Percentiles rank a stretch among this genome's conserved stretches.
Conservation (phyloP, 1,140 invertebrate species). For the Lucilia sericata region DNA sequence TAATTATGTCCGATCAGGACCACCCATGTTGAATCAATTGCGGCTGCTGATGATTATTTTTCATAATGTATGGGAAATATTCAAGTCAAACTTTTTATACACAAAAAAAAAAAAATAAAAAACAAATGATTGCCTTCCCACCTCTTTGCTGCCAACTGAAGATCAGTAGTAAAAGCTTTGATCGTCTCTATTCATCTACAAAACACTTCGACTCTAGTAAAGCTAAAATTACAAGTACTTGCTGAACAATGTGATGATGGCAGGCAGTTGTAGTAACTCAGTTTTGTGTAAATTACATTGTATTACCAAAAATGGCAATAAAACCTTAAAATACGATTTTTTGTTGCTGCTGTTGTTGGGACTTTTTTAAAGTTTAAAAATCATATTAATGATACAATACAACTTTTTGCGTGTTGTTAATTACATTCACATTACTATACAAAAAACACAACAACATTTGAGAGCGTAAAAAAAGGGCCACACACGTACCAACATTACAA, state of each 20-base stretch:
- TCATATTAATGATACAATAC: neutral
- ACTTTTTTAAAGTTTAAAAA: neutral
- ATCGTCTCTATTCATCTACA: neutral
- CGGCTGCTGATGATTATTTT: too few relatives aligned
- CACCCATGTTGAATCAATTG: neutral
- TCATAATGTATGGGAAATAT: neutral
- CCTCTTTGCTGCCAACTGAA: neutral
- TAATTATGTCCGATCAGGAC: neutral
- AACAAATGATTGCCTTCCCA: neutral
- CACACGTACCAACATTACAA: neutral
- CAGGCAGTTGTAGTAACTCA: neutral
- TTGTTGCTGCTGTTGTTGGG: neutral
- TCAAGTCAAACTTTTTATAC: neutral
- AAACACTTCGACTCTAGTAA: neutral
- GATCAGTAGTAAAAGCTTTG: too few relatives aligned
- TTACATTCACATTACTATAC: conserved; percentile 15
- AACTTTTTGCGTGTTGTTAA: conserved; percentile 38
- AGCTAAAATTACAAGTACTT: neutral
- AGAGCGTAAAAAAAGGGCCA: neutral
- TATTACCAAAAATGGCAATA: conserved; percentile 37
- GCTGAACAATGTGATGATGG: neutral
- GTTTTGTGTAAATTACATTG: neutral
- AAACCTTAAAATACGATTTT: neutral
- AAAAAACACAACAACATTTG: neutral
- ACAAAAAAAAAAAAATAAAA: neutral